Conservation (phyloP, 1,140 invertebrate species). For the Geopemphigus sp. region DNA sequence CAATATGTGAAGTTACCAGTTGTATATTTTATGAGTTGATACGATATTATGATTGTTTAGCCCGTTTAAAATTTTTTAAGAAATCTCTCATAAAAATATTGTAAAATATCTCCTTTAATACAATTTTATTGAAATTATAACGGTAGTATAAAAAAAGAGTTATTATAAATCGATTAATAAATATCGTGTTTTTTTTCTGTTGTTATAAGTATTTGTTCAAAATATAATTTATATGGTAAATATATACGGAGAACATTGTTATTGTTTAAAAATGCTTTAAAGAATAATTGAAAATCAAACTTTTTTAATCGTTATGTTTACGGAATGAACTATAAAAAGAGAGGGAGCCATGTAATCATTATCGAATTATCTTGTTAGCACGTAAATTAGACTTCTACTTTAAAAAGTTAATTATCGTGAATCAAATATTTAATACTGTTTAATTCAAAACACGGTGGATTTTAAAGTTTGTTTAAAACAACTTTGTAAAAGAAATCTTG, state of each 20-base stretch:
- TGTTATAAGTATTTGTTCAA: not conserved
- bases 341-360: not conserved
- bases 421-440: not conserved
- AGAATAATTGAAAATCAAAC: not conserved
- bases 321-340: not conserved
- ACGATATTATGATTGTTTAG: too few relatives aligned
- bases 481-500: not conserved
- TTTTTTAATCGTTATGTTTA: slow-evolving; percentile 5
- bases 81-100: too few relatives aligned
- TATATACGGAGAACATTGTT: not conserved
- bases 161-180: too few relatives aligned
- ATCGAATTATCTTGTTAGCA: not conserved
- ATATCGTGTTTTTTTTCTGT: too few relatives aligned
- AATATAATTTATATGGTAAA: not conserved
- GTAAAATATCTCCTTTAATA: too few relatives aligned
- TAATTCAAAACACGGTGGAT: not conserved
- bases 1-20: too few relatives aligned
- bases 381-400: not conserved
- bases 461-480: not conserved
- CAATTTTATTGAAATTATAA: too few relatives aligned
- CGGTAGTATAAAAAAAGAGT: too few relatives aligned
- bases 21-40: too few relatives aligned
- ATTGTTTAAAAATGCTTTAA: not conserved
- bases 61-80: too few relatives aligned
- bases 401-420: not conserved